Base-by-base conservation (phyloP, 2,113 vertebrate species). In the Tretioscincus oriximinensis region DNA sequence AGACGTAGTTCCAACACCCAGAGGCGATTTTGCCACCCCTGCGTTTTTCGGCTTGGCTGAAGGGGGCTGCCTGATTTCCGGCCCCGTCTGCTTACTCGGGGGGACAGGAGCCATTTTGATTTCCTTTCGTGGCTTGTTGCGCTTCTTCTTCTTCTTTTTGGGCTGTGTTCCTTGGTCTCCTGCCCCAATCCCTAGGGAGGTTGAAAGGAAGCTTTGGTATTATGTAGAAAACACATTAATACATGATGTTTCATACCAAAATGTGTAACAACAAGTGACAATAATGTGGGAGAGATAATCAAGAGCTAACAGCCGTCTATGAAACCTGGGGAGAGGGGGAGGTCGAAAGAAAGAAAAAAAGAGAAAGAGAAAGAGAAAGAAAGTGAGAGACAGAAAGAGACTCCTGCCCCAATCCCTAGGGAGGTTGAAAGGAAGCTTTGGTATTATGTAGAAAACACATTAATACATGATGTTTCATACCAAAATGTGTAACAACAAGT, bases 121-220 rank as follows among this genome's bases (percentile, higher is more conserved):
- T 64, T 88, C 89, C 20, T 85, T 74, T 20, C 2, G 76, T 0
- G 9, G 0, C 1, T 84, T 91, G 49, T 90, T 92, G 45, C 8
- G 31, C 35, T 82, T 92, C 61, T 93, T 95, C 68, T 90, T 96
- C 84, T 88, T 94, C 41, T 96, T 98, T 86, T 96, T 97, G 71
- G 90, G 92, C 2, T 89, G 84, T 10, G 90, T 82, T 21, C 82
- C 90, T 1, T 64, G 28, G 10, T 94, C 92, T 51, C 90, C 87
- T 0, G 84, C 20, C 73, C 86, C 92, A 63, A 81, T 91, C 31
- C 82, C 84, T 77, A 90, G 94, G 9, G 85, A 82, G 49, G 69
- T 94, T 96, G 84, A 65, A 94, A 93, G 0, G 20, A 28, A 90
- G 80, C 35, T 41, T n/a, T 5, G 35, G 35, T 41, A 41, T 41